Conservation (phyloP, 2,888 invertebrate species). For the Mimachlamys varia region DNA sequence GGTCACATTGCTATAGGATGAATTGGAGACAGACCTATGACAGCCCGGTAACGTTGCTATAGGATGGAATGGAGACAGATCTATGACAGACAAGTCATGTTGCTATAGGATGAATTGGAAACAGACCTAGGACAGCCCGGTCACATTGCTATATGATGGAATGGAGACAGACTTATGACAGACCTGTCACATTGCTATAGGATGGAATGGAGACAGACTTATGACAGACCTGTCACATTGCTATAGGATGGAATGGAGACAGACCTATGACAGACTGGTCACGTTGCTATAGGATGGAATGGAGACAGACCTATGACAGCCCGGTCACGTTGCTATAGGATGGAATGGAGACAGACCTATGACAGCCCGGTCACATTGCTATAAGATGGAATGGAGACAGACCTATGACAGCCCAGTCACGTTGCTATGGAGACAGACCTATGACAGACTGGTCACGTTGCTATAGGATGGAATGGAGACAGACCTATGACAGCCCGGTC, state of each 20-base stretch:
- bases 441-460: not conserved
- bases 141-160: too few relatives aligned
- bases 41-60: not conserved
- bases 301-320: not conserved
- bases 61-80: too few relatives aligned
- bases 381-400: too few relatives aligned
- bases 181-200: not conserved
- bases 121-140: not conserved
- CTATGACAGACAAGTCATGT: not conserved
- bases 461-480: too few relatives aligned
- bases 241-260: too few relatives aligned
- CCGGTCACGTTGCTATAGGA: not conserved
- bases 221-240: not conserved
- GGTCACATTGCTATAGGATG: not conserved
- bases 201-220: not conserved
- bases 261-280: not conserved
- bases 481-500: not conserved
- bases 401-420: not conserved
- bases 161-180: not conserved
- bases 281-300: too few relatives aligned
- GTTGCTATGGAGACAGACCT: not conserved
- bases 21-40: not conserved
- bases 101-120: too few relatives aligned
- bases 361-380: not conserved
- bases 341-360: not conserved